Percentiles rank a stretch among this genome's conserved stretches.
Evolutionary conservation across 2,113 vertebrate genomes (phyloP).

Genomic region (Pedionomus torquatus): DNA sequence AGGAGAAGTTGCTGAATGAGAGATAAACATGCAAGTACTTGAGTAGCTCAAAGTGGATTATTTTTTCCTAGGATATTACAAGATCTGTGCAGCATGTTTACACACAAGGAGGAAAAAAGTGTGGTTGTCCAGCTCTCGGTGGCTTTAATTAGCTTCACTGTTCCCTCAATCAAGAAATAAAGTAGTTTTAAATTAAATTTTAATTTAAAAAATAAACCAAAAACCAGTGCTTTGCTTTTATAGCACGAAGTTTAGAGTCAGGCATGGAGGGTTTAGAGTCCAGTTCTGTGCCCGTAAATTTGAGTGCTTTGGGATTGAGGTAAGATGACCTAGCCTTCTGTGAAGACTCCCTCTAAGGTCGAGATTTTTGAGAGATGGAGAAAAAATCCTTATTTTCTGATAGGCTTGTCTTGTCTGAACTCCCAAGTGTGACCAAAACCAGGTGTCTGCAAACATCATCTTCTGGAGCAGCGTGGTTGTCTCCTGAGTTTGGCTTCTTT

Average conservation of each 20-base stretch:
- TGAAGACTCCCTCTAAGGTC: not conserved
- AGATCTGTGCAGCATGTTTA: not conserved
- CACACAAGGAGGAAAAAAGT: rapidly evolving
- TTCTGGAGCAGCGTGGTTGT: not conserved
- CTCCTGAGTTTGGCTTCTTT: not conserved
- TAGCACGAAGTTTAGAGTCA: not conserved
- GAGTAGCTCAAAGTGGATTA: not conserved
- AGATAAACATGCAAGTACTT: not conserved
- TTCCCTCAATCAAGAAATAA: not conserved
- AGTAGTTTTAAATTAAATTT: not conserved
- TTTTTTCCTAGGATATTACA: not conserved
- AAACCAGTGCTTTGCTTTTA: not conserved
- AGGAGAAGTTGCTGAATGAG: not conserved
- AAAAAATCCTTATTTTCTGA: not conserved
- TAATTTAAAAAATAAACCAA: not conserved
- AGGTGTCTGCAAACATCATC: rapidly evolving
- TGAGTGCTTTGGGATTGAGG: not conserved
- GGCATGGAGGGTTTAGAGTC: not conserved
- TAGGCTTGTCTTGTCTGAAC: not conserved
- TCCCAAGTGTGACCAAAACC: not conserved
- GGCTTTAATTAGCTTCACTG: not conserved
- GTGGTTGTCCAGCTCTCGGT: not conserved
- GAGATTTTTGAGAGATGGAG: not conserved
- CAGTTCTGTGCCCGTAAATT: rapidly evolving
- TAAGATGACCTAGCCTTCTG: not conserved